Conservation (phyloP, 1,140 invertebrate genomes). For the Procambarus clarkii region DNA sequence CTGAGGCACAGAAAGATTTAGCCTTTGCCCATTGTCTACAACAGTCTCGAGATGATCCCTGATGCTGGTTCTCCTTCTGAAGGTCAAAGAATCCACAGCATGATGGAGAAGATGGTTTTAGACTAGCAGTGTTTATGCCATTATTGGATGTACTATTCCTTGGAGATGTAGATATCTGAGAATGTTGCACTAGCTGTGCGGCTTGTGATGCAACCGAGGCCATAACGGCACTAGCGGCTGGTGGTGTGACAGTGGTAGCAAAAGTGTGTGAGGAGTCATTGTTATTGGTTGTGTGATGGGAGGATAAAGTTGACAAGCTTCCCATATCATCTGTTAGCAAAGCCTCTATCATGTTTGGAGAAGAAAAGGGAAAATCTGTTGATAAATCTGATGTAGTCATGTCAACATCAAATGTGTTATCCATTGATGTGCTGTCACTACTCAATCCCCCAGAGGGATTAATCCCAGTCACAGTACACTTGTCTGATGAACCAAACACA, state of each 20-base stretch:
- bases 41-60: neutral
- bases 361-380: constrained; percentile 58
- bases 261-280: constrained; percentile 6
- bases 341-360: constrained; percentile 62
- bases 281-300: neutral
- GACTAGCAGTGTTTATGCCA: neutral
- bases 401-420: constrained; percentile 50
- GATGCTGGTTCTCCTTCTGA: neutral
- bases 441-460: constrained; percentile 8
- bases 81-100: constrained; percentile 16
- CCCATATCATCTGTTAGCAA: constrained; percentile 55
- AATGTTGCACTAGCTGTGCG: neutral
- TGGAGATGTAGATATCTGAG: constrained; percentile 4
- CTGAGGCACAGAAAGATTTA: constrained; percentile 13
- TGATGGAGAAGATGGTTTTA: constrained; percentile 9
- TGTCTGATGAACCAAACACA: constrained; percentile 37
- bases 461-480: constrained; percentile 22
- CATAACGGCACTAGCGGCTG: neutral
- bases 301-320: constrained; percentile 27
- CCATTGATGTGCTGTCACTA: constrained; percentile 40
- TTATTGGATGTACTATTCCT: neutral
- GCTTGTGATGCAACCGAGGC: constrained; percentile 5
- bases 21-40: constrained; percentile 15
- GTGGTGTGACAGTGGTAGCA: constrained; percentile 10
- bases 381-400: constrained; percentile 54